These are phyloP conservation scores for Periplaneta americana DNA, from an alignment of 1,140 invertebrate species.

Conservation along the genomic window DNA sequence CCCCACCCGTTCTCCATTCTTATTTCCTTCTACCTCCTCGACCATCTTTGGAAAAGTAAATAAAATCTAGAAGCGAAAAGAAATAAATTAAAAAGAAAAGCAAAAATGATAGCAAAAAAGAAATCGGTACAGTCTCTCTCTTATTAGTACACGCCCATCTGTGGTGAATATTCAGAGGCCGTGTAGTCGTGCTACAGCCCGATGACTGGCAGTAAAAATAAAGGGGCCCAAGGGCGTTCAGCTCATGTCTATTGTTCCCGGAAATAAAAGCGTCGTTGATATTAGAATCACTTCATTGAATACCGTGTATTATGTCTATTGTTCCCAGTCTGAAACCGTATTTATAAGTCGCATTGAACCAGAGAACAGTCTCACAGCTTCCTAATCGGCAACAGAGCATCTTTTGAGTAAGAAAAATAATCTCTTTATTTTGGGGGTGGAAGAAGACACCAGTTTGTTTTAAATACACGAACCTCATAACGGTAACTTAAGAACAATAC, in stretches of 20 bases:
- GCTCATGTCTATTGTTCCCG: neutral
- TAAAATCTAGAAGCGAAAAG: neutral
- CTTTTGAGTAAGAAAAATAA: neutral
- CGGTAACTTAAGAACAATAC: neutral
- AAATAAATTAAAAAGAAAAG: neutral
- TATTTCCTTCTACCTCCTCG: neutral
- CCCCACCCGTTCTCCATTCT: neutral
- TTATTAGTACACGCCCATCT: neutral
- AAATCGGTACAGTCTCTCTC: neutral
- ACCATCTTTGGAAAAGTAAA: neutral
- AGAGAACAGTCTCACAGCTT: neutral
- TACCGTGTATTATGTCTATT: neutral
- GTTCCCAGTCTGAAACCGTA: neutral
- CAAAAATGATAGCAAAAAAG: neutral
- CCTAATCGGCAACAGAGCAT: too few species aligned
- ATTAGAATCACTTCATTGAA: neutral
- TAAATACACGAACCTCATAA: neutral
- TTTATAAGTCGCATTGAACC: neutral
- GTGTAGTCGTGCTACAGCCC: neutral
- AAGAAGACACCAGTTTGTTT: neutral
- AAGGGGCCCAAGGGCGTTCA: neutral
- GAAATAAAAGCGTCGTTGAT: neutral
- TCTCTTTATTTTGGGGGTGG: neutral
- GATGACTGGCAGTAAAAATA: too few species aligned
- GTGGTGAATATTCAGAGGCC: neutral